Percentiles rank a stretch among this genome's conserved stretches.
Conservation (phyloP, 2,888 invertebrate genomes). For the Polietes domitor region DNA sequence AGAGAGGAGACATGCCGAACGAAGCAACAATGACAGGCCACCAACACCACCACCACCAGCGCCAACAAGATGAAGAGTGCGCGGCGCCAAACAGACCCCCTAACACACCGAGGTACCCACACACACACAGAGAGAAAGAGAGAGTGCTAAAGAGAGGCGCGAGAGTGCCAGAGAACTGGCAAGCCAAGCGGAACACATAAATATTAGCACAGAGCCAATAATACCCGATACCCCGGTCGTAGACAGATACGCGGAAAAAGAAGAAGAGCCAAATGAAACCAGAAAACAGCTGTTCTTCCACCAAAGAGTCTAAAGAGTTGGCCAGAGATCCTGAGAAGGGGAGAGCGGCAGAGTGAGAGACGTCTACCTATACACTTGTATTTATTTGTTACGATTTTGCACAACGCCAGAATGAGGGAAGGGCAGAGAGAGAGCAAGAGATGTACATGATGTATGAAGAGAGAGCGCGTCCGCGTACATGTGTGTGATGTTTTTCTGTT, state of each 20-base stretch:
- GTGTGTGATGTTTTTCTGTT: neutral
- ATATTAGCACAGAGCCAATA: neutral
- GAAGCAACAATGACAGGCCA: conserved; percentile 41
- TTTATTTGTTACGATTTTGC: neutral
- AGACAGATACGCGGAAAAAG: conserved; percentile 4
- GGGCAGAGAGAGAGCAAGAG: conserved; percentile 27
- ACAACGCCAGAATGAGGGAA: neutral
- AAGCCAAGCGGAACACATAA: neutral
- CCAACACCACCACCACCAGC: conserved; percentile 43
- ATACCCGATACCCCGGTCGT: neutral
- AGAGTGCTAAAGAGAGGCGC: neutral
- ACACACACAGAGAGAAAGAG: neutral
- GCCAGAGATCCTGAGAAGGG: conserved; percentile 3
- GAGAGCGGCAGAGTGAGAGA: conserved; percentile 26
- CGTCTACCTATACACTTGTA: neutral
- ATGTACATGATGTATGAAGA: no score
- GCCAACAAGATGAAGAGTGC: neutral
- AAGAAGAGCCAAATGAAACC: conserved; percentile 34
- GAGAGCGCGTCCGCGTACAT: neutral
- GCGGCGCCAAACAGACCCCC: conserved; percentile 36
- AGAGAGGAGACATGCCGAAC: conserved; percentile 40
- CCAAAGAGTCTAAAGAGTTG: neutral
- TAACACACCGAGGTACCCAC: neutral
- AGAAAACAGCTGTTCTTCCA: conserved; percentile 33
- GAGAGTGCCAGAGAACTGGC: neutral